Base-by-base conservation (phyloP, 1,140 invertebrate species). In the Dendroctonus ponderosae region DNA sequence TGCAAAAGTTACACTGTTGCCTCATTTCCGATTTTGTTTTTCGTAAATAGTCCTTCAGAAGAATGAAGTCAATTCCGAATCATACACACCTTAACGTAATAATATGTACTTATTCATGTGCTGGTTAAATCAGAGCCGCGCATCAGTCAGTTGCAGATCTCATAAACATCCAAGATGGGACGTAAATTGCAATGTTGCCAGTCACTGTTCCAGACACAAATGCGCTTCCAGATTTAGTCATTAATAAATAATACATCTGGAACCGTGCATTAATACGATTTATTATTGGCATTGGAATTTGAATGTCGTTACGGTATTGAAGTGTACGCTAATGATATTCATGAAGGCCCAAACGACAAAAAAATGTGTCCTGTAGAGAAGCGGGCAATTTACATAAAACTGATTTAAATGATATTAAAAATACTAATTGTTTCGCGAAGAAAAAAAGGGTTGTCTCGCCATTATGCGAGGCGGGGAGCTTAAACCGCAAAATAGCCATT, bases 131-230 rank as follows among this genome's bases (percentile, higher is more conserved):
- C 26, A 26, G 26, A 26, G 26, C 26, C 26, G 26, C 56, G 40
- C 61, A 62, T 62, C 50, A 62, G 61, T 62, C 61, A 62, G 39
- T 26, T 41, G 50, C 61, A 62, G 61, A 53, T 62, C 61, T 52
- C 61, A 62, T 62, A 62, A 62, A 62, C 61, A 62, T 62, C 61
- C 61, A 53, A 62, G 61, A 53, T 62, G 40, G 50, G 38, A 53
- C 40, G 53, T 62, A 62, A 62, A 62, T 62, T 53, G 40, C 49
- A 26, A 53, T 53, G 39, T 62, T 41, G 50, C 61, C 61, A 39
- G 61, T 62, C 43, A 9, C 49, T 62, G 61, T 62, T 62, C 14
- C 12, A 43, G 61, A 62, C 61, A 62, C 61, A 39, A n/a, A 40
- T 62, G 42, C 40, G 61, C 7, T 44, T 53, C 26, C 61, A 53